Base-by-base conservation (phyloP, 2,797 vertebrate genomes). In the Sebastiscus tertius region DNA sequence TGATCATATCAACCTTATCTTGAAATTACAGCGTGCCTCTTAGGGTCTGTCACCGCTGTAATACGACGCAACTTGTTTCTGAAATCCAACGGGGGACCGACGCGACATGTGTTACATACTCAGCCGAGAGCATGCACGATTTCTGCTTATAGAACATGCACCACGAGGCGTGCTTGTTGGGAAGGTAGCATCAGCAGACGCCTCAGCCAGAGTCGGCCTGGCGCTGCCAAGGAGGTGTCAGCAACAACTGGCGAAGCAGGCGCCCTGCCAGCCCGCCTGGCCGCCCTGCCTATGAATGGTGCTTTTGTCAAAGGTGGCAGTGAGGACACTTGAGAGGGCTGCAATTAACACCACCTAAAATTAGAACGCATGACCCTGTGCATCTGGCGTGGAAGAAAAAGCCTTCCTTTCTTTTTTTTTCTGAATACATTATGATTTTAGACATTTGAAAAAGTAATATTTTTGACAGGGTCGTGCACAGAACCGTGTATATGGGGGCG, bases 321-420 rank as follows among this genome's bases (percentile, higher is more conserved):
- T 94, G 87, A 96, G 95, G 96, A 96, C 95, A 95, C 92, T 92
- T 89, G 91, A 95, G 94, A 88, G 91, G 93, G 85, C 86, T 83
- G 89, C 93, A 95, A 97, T 97, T 96, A 96, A 93, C 94, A 91
- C 85, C 80, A 84, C 88, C 95, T 96, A 95, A 97, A 96, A 95
- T 95, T 96, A 94, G 93, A 93, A 93, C 84, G 46, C 86, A 72
- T 64, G 82, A 87, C 86, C 89, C 81, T 26, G 33, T 75, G 81
- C 81, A 84, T 89, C 78, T 90, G 79, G 73, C 39, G 60, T 46
- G 42, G 29, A 78, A 73, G 29, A 78, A 80, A 85, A 69, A 76
- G 68, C 12, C 3, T 22, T n/a, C 13, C 5, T 49, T 7, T 56
- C 3, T 6, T 68, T 58, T 49, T 10, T 72, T 22, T 33, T 5